Conservation (phyloP, 37 sponge, comb jelly and placozoan species). For the Chondrilla cf. caribensis region DNA sequence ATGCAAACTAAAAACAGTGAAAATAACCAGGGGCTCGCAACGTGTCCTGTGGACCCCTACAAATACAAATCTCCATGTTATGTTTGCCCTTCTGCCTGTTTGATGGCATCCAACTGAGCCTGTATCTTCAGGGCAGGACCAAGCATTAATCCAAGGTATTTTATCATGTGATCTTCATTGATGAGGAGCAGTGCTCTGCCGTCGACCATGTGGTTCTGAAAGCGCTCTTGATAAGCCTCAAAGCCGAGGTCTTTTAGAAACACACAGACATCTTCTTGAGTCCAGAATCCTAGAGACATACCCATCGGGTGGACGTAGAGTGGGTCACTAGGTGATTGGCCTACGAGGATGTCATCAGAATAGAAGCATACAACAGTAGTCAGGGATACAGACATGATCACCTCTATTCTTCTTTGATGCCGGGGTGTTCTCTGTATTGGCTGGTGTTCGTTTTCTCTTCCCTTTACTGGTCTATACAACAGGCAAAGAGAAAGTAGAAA, state of each 20-base stretch:
- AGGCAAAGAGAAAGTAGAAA: no score
- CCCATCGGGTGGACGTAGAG: constrained; percentile 64
- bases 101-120: constrained; percentile 54
- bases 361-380: no score
- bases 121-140: constrained; percentile 65
- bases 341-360: no score
- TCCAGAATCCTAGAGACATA: constrained; percentile 43
- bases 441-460: no score
- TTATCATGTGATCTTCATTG: constrained; percentile 69
- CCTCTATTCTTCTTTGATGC: no score
- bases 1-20: no score
- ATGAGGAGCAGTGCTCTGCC: constrained; percentile 55
- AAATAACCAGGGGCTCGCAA: no score
- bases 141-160: constrained; percentile 55
- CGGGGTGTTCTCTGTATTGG: no score
- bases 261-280: constrained; percentile 59
- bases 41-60: no score
- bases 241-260: constrained; percentile 61
- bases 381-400: no score
- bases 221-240: constrained; percentile 62
- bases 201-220: constrained; percentile 61
- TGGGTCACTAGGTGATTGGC: background rate
- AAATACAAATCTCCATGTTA: no score
- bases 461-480: no score
- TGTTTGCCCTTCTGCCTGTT: background rate